Percentiles rank a stretch among this genome's conserved stretches.
These are phyloP conservation scores for Periophthalmus modestus DNA, from an alignment of 2,113 vertebrate genomes.

Conservation along the genomic window DNA sequence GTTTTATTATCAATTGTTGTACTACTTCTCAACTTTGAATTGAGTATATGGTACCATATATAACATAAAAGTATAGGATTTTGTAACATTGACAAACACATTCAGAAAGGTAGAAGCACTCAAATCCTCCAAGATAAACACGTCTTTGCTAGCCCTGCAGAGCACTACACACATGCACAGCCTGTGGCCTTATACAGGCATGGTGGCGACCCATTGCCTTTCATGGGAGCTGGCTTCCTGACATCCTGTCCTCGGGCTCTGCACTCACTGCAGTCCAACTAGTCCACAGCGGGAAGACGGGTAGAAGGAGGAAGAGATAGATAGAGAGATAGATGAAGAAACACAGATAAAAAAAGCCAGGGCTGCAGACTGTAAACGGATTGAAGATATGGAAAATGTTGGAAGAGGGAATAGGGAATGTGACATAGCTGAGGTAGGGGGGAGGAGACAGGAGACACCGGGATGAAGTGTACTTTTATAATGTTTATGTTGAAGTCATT, in stretches of 20 bases:
- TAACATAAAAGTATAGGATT: neutral
- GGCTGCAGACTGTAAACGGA: slow-evolving; percentile 12
- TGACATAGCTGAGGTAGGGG: slow-evolving; percentile 16
- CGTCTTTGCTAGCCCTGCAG: slow-evolving; percentile 11
- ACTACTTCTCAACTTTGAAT: neutral
- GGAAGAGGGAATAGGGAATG: slow-evolving; percentile 22
- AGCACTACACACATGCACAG: slow-evolving; percentile 22
- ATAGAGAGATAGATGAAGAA: slow-evolving; percentile 30
- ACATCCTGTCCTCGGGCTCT: slow-evolving; percentile 57
- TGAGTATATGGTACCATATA: neutral
- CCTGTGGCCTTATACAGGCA: slow-evolving; percentile 80
- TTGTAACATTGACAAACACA: slow-evolving; percentile 25
- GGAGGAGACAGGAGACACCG: slow-evolving; percentile 45
- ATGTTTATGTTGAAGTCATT: slow-evolving; percentile 63
- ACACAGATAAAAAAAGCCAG: slow-evolving; percentile 35
- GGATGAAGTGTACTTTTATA: slow-evolving; percentile 56
- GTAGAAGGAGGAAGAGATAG: slow-evolving; percentile 17
- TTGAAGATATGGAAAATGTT: slow-evolving; percentile 13
- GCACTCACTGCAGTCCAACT: slow-evolving; percentile 46
- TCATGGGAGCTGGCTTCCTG: slow-evolving; percentile 76
- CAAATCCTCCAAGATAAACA: slow-evolving; percentile 24
- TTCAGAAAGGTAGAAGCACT: slow-evolving; percentile 16
- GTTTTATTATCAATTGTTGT: no score
- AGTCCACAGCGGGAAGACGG: slow-evolving; percentile 33
- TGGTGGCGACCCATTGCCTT: slow-evolving; percentile 74